phyloP scores from a whole-genome alignment of 2,888 invertebrate species.

The Latheticus oryzae region DNA sequence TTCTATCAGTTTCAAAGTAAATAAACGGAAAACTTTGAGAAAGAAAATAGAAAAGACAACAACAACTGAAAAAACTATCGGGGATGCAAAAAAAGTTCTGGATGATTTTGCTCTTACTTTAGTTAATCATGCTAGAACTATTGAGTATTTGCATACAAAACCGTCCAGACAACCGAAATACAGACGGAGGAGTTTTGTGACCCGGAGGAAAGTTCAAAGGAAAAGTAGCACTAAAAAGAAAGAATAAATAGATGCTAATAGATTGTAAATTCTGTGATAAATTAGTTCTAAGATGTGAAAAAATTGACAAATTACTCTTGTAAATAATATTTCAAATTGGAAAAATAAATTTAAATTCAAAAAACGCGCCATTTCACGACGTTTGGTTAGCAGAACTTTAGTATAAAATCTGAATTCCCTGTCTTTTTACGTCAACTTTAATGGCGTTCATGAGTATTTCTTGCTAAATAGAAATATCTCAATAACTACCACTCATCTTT shows the following conservation, averaged over 20 bases:
- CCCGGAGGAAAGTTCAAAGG: conserved; percentile 26
- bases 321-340: no score
- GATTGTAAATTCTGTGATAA: no score
- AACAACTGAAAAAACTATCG: conserved; percentile 26
- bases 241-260: no score
- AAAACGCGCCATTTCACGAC: no score
- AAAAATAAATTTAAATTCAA: no score
- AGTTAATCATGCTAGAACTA: conserved; percentile 63
- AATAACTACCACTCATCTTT: conserved; percentile 30
- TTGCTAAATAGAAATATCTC: conserved; percentile 26
- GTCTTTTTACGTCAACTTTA: conserved; percentile 35
- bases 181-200: conserved; percentile 47
- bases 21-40: no score
- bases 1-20: conserved; percentile 69
- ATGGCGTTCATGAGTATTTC: conserved; percentile 39
- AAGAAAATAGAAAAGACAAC: no score
- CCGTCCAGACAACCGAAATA: conserved; percentile 48
- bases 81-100: conserved; percentile 50
- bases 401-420: conserved; percentile 26
- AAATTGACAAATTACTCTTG: no score
- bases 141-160: conserved; percentile 55
- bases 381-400: no score
- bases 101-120: conserved; percentile 61
- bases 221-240: no score
- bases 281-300: no score